Base-by-base conservation (phyloP, 1,140 invertebrate species). In the Limonius californicus region DNA sequence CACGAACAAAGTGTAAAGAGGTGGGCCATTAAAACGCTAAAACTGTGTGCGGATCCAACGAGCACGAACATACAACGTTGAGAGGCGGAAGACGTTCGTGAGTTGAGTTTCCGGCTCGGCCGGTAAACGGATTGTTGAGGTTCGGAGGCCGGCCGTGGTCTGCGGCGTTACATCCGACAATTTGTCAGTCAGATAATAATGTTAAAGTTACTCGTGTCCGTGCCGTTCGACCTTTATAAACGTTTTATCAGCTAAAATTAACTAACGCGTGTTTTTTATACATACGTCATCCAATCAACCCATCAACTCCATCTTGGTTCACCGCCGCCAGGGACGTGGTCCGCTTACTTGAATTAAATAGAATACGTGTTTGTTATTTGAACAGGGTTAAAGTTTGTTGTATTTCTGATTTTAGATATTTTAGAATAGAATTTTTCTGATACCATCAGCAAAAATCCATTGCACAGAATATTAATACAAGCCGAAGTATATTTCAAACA, bases 101-200 rank as follows among this genome's bases (percentile, higher is more conserved):
- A 39, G 35, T 39, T 39, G 35, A 39, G 35, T 39, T 39, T 39
- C 35, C 35, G 35, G 35, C 35, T 39, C 35, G 35, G 35, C 35
- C 35, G 35, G 35, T 39, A 39, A 39, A 39, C 35, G 35, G 35
- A 39, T 39, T 39, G 35, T 39, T 39, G 35, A 39, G 35, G 35
- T 39, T 39, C 35, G 11, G 8, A 39, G 35, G 35, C 35, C 35
- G 35, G n/a, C 35, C 35, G n/a, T 39, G 35, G 35, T 39, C 35
- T 39, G 35, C 35, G 35, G 35, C n/a, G 35, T 39, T 39, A 39
- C 35, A 39, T 39, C 35, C 35, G 35, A 39, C 35, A 39, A 39
- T 39, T 39, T 39, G 35, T 39, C 35, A 39, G 35, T 39, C n/a
- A 39, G 35, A 39, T 39, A 39, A 39, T 39, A 39, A 39, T 39